Conservation (phyloP, 2,113 vertebrate species). For the Antigone vipio region DNA sequence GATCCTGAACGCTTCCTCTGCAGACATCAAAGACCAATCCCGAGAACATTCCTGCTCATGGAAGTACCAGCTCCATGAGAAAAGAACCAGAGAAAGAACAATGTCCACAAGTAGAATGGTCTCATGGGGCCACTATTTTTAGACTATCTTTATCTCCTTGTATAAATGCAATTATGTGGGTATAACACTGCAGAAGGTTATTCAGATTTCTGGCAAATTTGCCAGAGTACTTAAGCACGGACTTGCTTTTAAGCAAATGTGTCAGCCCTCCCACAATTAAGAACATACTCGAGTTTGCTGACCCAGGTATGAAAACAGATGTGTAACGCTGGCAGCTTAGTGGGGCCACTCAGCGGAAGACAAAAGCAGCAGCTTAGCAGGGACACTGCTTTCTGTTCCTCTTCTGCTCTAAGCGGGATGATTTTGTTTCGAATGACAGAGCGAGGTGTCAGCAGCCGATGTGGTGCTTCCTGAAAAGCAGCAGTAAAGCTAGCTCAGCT, state of each 20-base stretch:
- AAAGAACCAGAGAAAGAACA: background rate
- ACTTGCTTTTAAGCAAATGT: background rate
- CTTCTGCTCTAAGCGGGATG: background rate
- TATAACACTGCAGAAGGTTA: background rate
- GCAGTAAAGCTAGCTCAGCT: background rate
- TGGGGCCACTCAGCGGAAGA: background rate
- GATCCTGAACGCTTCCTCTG: fast-evolving
- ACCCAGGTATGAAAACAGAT: background rate
- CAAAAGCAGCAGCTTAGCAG: background rate
- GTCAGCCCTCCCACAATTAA: background rate
- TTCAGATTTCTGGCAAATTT: background rate
- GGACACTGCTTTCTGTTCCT: background rate
- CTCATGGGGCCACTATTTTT: background rate
- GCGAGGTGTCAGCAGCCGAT: background rate
- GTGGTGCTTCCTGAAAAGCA: background rate
- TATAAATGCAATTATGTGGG: background rate
- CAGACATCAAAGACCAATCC: background rate
- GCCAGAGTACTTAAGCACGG: background rate
- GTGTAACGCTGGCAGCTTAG: background rate
- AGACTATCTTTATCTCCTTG: background rate
- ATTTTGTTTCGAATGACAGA: background rate
- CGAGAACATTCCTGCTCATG: background rate
- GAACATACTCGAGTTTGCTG: background rate
- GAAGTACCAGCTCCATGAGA: background rate
- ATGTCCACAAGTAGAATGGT: background rate